Evolutionary conservation across 1,140 invertebrate genomes (phyloP).

Genomic region (Ooceraea biroi): DNA sequence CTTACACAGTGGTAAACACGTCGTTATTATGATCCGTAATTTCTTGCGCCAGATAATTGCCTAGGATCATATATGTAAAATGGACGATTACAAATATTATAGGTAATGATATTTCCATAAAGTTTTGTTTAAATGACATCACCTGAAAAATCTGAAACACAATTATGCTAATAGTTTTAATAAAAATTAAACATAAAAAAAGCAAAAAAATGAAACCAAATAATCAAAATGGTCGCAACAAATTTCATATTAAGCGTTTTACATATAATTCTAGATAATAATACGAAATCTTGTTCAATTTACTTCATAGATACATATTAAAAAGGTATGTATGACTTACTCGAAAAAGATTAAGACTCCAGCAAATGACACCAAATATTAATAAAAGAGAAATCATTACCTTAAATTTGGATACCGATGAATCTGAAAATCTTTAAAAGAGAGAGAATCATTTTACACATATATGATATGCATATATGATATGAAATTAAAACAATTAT

Average conservation of each 20-base stretch:
- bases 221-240: not conserved
- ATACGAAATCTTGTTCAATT: no score
- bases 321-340: not conserved
- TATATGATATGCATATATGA: not conserved
- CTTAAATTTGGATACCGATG: not conserved
- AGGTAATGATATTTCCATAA: not conserved
- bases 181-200: not conserved
- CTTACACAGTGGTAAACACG: constrained; percentile 11
- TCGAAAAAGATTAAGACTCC: not conserved
- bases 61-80: not conserved
- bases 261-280: not conserved
- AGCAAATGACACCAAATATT: not conserved
- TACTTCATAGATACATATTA: not conserved
- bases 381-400: not conserved
- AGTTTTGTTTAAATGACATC: not conserved
- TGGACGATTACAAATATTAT: not conserved
- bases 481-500: not conserved
- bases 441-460: not conserved
- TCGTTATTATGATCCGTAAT: constrained; percentile 30
- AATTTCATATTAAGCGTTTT: not conserved
- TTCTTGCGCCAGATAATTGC: constrained; percentile 9
- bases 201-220: not conserved
- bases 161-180: not conserved
- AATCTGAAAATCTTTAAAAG: not conserved
- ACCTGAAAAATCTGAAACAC: not conserved